Base-by-base conservation (phyloP, 2,113 vertebrate species). In the Nesogale talazaci region DNA sequence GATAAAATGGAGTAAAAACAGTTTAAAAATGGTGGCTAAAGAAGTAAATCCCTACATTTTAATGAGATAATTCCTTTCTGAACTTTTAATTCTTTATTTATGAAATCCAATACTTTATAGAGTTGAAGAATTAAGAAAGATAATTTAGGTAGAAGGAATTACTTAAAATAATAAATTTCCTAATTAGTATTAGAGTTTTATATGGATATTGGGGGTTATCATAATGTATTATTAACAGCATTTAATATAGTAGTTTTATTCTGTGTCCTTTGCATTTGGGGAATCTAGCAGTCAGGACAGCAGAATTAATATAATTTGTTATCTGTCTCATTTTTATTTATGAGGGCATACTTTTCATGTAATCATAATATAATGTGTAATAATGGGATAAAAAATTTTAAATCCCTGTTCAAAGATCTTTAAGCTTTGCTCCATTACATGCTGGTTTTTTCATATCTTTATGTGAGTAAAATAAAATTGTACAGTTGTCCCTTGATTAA, bases 81-180 rank as follows among this genome's bases (percentile, higher is more conserved):
- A 91, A 56, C 31, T 80, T 52, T 75, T 46, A 82, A 67, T 76
- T 76, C 27, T 70, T 87, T 46, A 61, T 36, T 84, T 80, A 1
- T 86, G 42, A 84, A 69, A 67, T 34, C 46, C 82, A 84, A 67
- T 83, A 79, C 80, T 84, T 80, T 74, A 75, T 17, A 61, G 22
- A 69, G 67, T 69, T 95, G 61, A 40, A 88, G 76, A 57, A 76
- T 59, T 88, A 69, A 90, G 36, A 87, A 87, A 69, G 85, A 76
- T 20, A 84, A 34, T 7, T 40, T 87, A 52, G 29, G 14, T 85
- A 38, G 83, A 80, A 88, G 23, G 6, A 84, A 17, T 88, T 88
- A 80, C 84, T 86, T 70, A 31, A 61, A 80, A 80, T 40, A 76
- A 34, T 52, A 52, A 52, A 52, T 52, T 52, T 12, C 46, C 10